Base-by-base conservation (phyloP, 1,140 invertebrate genomes). In the Brachionus manjavacas region DNA sequence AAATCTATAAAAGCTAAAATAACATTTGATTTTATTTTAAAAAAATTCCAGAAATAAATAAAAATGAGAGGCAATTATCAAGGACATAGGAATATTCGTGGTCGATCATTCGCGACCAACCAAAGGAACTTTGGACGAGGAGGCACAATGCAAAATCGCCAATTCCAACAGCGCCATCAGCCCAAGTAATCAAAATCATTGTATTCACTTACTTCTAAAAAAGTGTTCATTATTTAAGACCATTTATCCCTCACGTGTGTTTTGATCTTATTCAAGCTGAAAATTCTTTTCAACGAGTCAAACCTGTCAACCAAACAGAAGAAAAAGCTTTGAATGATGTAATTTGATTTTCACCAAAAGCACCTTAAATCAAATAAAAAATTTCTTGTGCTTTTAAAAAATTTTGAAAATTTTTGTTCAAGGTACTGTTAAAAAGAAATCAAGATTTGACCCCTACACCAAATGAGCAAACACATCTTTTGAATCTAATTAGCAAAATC, bases 401-500 rank as follows among this genome's bases (percentile, higher is more conserved):
- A 20, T 25, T 52, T 20, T 43, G 28, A 31, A 52, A 39, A 8
- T 83, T 70, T 60, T 11, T 49, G 83, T 84, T 84, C 12, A 88
- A 96, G 92, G 94, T 94, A 0, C 90, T 98, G 9, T 89, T 97
- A 14, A 97, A 97, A 89, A 92, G 95, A 64, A 96, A 96, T 89
- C 91, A 93, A 68, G 95, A 98, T 87, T 91, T 98, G 43, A 95
- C 94, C 74, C 96, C 96, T 1, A 93, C 94, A 1, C 92, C 95
- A 0, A 92, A 93, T 76, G 96, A 98, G 87, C 95, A 97, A 90
- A 93, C 94, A 2, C 93, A 95, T 0, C 94, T 98, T 76, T 92
- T 95, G 23, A 96, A 95, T 89, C 91, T 98, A 6, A 95, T 98
- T 46, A 96, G 95, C 11, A 97, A 97, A 88, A 92, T 98, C 31